Conservation (phyloP, 2,888 invertebrate genomes). For the Agriopis leucophaearia region DNA sequence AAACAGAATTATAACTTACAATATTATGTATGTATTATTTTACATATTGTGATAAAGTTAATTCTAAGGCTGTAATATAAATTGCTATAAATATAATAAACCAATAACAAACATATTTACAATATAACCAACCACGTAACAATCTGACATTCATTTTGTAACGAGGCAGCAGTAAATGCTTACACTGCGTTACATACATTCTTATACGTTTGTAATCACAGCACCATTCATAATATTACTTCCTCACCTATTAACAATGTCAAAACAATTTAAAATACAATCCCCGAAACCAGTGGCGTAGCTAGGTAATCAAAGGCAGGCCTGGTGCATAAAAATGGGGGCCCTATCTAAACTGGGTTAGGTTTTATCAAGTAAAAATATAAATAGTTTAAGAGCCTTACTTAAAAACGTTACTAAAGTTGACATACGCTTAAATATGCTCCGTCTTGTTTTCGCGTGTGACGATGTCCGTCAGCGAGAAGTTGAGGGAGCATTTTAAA, state of each 20-base stretch:
- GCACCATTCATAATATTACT: constrained; percentile 16
- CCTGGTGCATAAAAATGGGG: too few species aligned
- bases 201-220: constrained; percentile 10
- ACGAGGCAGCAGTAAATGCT: constrained; percentile 2
- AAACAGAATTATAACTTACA: constrained; percentile 12
- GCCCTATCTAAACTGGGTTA: too few species aligned
- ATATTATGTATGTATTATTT: constrained; percentile 1
- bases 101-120: constrained; percentile 24
- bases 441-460: too few species aligned
- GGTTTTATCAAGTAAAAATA: too few species aligned
- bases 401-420: too few species aligned
- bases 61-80: constrained; percentile 7
- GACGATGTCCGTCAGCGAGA: too few species aligned
- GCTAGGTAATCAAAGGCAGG: too few species aligned
- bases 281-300: too few species aligned
- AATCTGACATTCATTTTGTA: constrained; percentile 6
- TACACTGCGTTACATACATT: background rate
- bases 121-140: constrained; percentile 17
- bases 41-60: constrained; percentile 4
- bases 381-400: too few species aligned
- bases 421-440: too few species aligned
- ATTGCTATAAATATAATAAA: constrained; percentile 13
- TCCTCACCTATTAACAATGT: background rate
- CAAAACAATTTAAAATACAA: too few species aligned
- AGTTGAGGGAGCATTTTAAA: too few species aligned